Conservation (phyloP, 2,888 invertebrate species). For the Spodoptera littoralis region DNA sequence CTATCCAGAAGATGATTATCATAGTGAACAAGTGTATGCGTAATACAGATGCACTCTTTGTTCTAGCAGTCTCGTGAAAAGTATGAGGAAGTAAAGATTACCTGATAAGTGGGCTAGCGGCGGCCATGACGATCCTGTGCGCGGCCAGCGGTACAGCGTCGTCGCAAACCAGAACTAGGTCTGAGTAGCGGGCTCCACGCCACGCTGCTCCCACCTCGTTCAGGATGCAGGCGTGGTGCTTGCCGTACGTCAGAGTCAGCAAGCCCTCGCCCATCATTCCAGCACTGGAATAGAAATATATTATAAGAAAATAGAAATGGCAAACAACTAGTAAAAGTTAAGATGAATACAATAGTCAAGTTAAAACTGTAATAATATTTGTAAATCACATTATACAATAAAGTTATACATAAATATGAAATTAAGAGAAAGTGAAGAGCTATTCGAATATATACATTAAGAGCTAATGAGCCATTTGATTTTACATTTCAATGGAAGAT, state of each 20-base stretch:
- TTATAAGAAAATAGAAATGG: conserved; percentile 18
- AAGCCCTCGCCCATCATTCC: conserved; percentile 91
- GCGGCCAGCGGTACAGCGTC: conserved; percentile 94
- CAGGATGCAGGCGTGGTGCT: conserved; percentile 97
- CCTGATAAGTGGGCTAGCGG: conserved; percentile 95
- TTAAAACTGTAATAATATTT: no score
- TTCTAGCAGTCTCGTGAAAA: no score
- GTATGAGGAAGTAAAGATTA: conserved; percentile 60
- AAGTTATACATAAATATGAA: background rate
- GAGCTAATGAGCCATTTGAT: conserved; percentile 1
- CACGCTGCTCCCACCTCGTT: conserved; percentile 97
- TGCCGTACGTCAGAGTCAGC: conserved; percentile 97
- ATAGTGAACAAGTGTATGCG: background rate
- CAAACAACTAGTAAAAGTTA: no score
- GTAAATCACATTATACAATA: background rate
- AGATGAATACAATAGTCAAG: no score
- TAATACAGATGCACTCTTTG: no score
- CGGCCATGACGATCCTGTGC: conserved; percentile 95
- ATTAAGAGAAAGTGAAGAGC: conserved; percentile 22
- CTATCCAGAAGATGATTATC: no score
- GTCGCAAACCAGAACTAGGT: conserved; percentile 95
- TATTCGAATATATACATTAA: background rate
- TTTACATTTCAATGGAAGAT: conserved; percentile 1
- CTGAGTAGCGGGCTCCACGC: conserved; percentile 95
- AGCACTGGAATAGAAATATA: conserved; percentile 77